phyloP scores from a whole-genome alignment of 1,140 invertebrate genomes.

The Agrypnia vestita region DNA sequence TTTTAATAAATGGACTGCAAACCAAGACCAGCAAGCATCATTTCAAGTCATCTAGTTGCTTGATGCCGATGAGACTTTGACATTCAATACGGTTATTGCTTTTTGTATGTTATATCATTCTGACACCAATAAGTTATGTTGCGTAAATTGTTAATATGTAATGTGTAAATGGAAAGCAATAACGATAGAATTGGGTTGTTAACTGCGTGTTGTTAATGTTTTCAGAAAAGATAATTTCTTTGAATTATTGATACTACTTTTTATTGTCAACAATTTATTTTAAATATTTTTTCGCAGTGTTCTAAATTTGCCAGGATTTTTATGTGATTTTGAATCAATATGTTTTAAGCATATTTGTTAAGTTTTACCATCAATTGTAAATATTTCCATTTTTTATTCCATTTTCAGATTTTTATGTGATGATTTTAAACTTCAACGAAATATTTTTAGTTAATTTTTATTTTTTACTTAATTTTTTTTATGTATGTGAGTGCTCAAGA shows the following conservation, averaged over 20 bases:
- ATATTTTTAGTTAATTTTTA: slow-evolving; percentile 11
- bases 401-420: slow-evolving; percentile 24
- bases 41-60: slow-evolving; percentile 6
- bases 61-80: slow-evolving; percentile 10
- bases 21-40: background rate
- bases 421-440: slow-evolving; percentile 26
- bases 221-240: background rate
- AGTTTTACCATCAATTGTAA: slow-evolving; percentile 15
- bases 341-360: slow-evolving; percentile 25
- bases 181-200: slow-evolving; percentile 2
- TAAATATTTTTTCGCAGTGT: background rate
- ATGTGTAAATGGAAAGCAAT: slow-evolving; percentile 12
- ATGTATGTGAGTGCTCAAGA: background rate
- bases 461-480: too few species aligned
- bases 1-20: background rate
- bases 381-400: slow-evolving; percentile 11
- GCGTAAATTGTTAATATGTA: background rate
- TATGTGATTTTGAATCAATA: slow-evolving; percentile 24
- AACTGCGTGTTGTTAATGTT: slow-evolving; percentile 6
- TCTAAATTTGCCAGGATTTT: slow-evolving; percentile 7
- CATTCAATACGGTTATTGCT: slow-evolving; percentile 10
- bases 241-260: background rate
- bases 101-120: background rate
- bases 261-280: slow-evolving; percentile 9
- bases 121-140: slow-evolving; percentile 10